Evolutionary conservation across 2,113 vertebrate genomes (phyloP).

Genomic region (Manacus vitellinus): DNA sequence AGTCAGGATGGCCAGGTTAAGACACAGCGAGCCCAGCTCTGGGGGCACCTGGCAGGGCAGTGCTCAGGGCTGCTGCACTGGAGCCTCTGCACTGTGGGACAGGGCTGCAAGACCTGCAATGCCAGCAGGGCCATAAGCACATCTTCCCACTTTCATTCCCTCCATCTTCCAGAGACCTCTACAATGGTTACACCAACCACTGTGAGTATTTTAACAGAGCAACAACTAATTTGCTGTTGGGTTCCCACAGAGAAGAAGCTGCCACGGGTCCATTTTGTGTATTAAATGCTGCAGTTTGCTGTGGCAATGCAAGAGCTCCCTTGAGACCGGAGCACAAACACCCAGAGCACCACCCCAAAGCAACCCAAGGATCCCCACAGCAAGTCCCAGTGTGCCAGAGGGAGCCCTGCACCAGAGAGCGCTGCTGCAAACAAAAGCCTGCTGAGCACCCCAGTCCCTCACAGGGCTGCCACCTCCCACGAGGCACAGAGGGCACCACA

Average conservation of each 20-base stretch:
- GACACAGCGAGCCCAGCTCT: not conserved
- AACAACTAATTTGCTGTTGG: not conserved
- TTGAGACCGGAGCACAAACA: not conserved
- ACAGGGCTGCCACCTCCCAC: not conserved
- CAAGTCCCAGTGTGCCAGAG: not conserved
- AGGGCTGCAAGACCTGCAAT: not conserved
- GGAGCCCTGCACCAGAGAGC: not conserved
- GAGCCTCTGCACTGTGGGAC: accelerated
- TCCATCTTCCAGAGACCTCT: not conserved
- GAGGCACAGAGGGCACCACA: not conserved
- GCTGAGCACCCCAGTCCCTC: not conserved
- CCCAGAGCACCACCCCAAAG: not conserved
- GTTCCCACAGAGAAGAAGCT: not conserved
- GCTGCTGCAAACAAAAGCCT: not conserved
- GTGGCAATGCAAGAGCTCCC: not conserved
- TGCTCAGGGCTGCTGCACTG: not conserved
- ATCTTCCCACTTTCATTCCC: not conserved
- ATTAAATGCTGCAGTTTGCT: not conserved
- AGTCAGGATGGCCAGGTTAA: not conserved
- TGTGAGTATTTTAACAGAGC: not conserved
- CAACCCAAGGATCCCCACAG: not conserved
- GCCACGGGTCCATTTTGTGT: accelerated
- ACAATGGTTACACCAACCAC: not conserved
- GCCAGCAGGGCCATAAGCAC: not conserved
- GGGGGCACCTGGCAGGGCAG: not conserved